Percentiles rank a stretch among this genome's conserved stretches.
These are phyloP conservation scores for Nesometra sesokonis DNA, from an alignment of 35 echinoderm and acorn worm genomes.

Conservation along the genomic window DNA sequence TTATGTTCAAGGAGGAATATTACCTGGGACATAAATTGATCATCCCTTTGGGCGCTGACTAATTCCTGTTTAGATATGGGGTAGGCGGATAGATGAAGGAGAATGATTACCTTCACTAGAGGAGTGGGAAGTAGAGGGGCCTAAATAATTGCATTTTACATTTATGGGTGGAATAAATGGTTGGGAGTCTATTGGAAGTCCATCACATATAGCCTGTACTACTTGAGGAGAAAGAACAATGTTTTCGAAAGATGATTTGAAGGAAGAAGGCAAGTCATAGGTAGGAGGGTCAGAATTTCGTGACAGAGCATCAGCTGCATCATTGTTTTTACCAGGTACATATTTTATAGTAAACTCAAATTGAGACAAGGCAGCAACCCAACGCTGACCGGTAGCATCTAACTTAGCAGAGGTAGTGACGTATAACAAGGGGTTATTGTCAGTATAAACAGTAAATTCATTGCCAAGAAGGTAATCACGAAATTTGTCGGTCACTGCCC, in stretches of 20 bases:
- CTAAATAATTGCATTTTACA: background rate
- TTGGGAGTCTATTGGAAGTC: background rate
- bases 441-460: no score
- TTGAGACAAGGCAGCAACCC: slow-evolving; percentile 23
- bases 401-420: slow-evolving; percentile 30
- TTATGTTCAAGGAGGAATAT: background rate
- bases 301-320: slow-evolving; percentile 12
- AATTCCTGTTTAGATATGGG: background rate
- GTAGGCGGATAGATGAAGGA: background rate
- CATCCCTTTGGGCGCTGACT: background rate
- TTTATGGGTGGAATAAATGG: background rate
- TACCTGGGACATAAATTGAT: background rate
- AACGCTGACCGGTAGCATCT: slow-evolving; percentile 35
- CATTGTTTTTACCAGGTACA: slow-evolving; percentile 32
- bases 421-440: slow-evolving; percentile 48
- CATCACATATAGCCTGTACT: background rate
- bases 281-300: background rate
- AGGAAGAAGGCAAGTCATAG: background rate
- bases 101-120: no score
- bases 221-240: background rate
- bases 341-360: slow-evolving; percentile 41
- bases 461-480: no score
- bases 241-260: background rate
- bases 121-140: background rate
- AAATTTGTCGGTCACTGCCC: no score